phyloP scores from a whole-genome alignment of 1,140 invertebrate genomes.

The Drosophila albomicans region DNA sequence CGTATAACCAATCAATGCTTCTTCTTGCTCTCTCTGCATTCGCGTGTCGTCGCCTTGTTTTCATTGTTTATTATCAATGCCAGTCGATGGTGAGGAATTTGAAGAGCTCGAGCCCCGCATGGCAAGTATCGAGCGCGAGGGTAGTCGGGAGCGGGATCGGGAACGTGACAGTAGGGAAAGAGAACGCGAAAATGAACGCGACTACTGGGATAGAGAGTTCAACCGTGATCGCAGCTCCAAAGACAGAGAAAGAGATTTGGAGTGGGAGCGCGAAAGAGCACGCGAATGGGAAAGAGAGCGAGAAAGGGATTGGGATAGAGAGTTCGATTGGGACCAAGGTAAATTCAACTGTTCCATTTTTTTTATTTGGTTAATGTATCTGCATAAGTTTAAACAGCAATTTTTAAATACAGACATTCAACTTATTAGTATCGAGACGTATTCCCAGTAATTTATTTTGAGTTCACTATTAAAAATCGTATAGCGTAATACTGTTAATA shows the following conservation, averaged over 20 bases:
- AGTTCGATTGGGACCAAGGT: constrained; percentile 85
- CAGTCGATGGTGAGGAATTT: constrained; percentile 78
- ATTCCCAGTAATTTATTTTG: constrained; percentile 29
- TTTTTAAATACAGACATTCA: constrained; percentile 24
- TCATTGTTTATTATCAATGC: constrained; percentile 3
- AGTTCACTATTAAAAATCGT: constrained; percentile 10
- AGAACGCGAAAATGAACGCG: constrained; percentile 67
- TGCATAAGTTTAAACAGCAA: constrained; percentile 49
- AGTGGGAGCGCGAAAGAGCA: constrained; percentile 80
- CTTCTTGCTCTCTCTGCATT: constrained; percentile 70
- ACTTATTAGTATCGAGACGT: constrained; percentile 16
- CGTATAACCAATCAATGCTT: constrained; percentile 73
- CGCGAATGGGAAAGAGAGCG: constrained; percentile 84
- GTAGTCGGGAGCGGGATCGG: constrained; percentile 64
- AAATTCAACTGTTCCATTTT: constrained; percentile 65
- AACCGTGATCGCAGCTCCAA: constrained; percentile 75
- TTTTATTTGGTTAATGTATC: constrained; percentile 54
- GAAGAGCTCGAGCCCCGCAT: constrained; percentile 69
- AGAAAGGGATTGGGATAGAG: constrained; percentile 84
- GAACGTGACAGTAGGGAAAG: constrained; percentile 76
- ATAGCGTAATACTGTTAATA: constrained; percentile 17
- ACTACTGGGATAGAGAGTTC: constrained; percentile 81
- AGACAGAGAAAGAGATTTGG: constrained; percentile 74
- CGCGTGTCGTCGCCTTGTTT: constrained; percentile 6
- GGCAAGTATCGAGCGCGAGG: constrained; percentile 71